Conservation (phyloP, 2,113 vertebrate species). For the Prionailurus bengalensis region DNA sequence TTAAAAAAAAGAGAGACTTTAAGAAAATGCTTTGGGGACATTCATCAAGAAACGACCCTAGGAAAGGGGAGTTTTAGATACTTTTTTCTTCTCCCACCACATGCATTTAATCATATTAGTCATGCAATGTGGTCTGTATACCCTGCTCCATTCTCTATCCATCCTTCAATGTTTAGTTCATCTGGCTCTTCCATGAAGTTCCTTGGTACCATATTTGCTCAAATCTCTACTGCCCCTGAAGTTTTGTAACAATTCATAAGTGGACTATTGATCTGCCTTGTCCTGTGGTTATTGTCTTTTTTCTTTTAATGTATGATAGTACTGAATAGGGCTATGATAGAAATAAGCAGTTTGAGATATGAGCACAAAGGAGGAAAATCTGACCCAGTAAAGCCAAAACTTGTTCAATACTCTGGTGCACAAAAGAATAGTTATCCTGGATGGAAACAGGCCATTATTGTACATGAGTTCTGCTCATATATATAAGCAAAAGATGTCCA, state of each 20-base stretch:
- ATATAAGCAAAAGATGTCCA: not conserved
- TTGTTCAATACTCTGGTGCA: not conserved
- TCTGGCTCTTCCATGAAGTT: not conserved
- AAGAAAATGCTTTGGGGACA: not conserved
- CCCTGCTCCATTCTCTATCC: not conserved
- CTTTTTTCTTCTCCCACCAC: not conserved
- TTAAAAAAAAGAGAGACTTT: slow-evolving; percentile 5
- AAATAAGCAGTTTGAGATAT: not conserved
- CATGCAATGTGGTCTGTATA: no score
- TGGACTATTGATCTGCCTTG: not conserved
- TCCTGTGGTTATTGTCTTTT: not conserved
- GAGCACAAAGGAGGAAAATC: not conserved
- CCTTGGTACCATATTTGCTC: not conserved
- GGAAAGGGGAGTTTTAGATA: not conserved
- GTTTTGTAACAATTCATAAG: not conserved
- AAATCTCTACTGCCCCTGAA: not conserved
- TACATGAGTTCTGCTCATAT: not conserved
- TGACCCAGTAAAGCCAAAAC: not conserved
- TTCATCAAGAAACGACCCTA: not conserved
- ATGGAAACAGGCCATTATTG: not conserved
- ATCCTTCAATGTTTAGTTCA: not conserved
- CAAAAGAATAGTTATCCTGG: not conserved
- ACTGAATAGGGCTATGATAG: not conserved
- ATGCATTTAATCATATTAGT: not conserved
- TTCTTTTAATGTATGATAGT: not conserved